Evolutionary conservation across 2,888 invertebrate genomes (phyloP).

Genomic region (Tipula lateralis): DNA sequence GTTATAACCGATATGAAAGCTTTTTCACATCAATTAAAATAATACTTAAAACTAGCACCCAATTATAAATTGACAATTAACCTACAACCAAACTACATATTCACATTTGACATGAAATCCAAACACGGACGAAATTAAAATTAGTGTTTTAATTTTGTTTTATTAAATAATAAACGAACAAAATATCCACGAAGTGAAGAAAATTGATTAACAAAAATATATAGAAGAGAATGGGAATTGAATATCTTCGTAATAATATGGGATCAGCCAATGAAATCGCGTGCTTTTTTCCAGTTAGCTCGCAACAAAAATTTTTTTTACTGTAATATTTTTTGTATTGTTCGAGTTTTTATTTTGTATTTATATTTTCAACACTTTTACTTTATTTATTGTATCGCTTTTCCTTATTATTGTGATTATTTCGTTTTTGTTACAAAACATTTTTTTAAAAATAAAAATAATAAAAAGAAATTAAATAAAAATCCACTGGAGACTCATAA

Average conservation of each 20-base stretch:
- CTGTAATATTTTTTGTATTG: neutral
- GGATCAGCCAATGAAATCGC: neutral
- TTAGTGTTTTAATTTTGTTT: neutral
- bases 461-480: neutral
- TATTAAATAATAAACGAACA: neutral
- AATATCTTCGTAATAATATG: neutral
- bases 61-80: too few relatives aligned
- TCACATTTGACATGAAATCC: neutral
- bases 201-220: neutral
- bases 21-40: too few relatives aligned
- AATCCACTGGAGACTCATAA: conserved; percentile 13
- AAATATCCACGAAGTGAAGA: neutral
- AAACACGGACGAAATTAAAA: neutral
- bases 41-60: too few relatives aligned
- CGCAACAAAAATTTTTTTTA: neutral
- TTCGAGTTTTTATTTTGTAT: neutral
- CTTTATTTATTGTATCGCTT: neutral
- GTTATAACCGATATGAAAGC: too few relatives aligned
- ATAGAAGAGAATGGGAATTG: neutral
- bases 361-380: neutral
- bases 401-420: conserved; percentile 19
- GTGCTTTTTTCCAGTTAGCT: neutral
- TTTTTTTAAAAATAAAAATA: neutral
- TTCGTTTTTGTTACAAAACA: neutral
- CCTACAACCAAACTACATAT: too few relatives aligned